phyloP scores from a whole-genome alignment of 2,113 vertebrate genomes.

The Aramus guarauna region DNA sequence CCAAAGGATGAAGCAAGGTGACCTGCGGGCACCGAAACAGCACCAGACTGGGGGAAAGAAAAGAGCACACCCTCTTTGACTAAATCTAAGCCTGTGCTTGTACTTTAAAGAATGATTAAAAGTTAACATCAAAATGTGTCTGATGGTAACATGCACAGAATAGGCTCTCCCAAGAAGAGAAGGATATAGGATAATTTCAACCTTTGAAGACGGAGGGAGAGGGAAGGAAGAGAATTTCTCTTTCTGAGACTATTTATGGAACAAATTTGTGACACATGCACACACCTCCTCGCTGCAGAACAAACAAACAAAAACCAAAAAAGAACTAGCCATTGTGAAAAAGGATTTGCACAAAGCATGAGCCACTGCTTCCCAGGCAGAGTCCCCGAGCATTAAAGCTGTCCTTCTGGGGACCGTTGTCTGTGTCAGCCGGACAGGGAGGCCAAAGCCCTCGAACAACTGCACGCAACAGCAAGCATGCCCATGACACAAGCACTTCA shows the following conservation, averaged over 20 bases:
- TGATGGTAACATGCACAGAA: not conserved
- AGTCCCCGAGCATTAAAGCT: not conserved
- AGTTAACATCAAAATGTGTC: not conserved
- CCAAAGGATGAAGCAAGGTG: not conserved
- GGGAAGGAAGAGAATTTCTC: not conserved
- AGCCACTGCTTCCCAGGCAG: not conserved
- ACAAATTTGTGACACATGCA: not conserved
- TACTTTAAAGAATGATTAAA: not conserved
- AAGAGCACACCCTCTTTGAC: not conserved
- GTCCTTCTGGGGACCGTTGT: not conserved
- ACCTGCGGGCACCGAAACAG: not conserved
- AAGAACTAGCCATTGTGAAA: not conserved
- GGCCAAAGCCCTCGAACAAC: not conserved
- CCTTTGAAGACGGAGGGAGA: not conserved
- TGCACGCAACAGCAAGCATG: not conserved
- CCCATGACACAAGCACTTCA: not conserved
- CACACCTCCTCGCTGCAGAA: not conserved
- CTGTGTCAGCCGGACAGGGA: not conserved
- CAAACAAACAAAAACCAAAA: not conserved
- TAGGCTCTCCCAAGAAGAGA: not conserved
- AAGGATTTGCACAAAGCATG: not conserved
- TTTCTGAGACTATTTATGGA: not conserved
- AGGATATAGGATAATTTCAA: not conserved
- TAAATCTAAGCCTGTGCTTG: no score
- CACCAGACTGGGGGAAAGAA: not conserved